Conservation (phyloP, 2,113 vertebrate species). For the Anthoscopus minutus region DNA sequence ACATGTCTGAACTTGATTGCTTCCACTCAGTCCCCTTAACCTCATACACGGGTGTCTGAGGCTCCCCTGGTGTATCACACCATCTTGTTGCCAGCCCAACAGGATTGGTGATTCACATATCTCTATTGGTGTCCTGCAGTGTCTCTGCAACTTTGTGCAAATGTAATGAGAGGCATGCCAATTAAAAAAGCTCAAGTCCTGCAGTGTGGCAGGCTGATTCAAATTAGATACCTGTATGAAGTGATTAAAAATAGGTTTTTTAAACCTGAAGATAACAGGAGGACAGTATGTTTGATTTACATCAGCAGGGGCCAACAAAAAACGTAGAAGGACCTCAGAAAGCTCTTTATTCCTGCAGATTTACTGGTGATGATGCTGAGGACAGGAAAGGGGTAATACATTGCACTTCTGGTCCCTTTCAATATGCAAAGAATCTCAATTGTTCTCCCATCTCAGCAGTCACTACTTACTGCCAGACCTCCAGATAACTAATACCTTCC, state of each 20-base stretch:
- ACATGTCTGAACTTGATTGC: neutral
- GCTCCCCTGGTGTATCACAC: neutral
- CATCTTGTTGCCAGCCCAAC: conserved; percentile 21
- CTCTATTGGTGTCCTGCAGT: conserved; percentile 45
- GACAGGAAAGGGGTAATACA: conserved; percentile 16
- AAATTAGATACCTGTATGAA: conserved; percentile 63
- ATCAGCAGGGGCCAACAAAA: conserved; percentile 40
- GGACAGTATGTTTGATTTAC: conserved; percentile 52
- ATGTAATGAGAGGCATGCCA: conserved; percentile 63
- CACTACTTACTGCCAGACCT: conserved; percentile 17
- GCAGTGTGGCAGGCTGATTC: conserved; percentile 57
- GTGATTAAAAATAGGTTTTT: conserved; percentile 56
- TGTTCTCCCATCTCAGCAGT: conserved; percentile 21
- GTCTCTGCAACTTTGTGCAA: conserved; percentile 59
- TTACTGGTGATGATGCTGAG: neutral
- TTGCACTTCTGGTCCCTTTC: neutral
- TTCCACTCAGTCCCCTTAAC: neutral
- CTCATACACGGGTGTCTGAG: neutral
- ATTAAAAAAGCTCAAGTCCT: conserved; percentile 55
- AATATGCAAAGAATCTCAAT: conserved; percentile 17
- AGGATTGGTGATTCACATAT: conserved; percentile 48
- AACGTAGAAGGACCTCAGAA: conserved; percentile 6
- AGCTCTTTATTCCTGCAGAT: conserved; percentile 27
- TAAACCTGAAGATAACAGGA: conserved; percentile 48
- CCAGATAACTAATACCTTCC: neutral